Evolutionary conservation across 2,888 invertebrate genomes (phyloP).

Genomic region (Tuta absoluta): DNA sequence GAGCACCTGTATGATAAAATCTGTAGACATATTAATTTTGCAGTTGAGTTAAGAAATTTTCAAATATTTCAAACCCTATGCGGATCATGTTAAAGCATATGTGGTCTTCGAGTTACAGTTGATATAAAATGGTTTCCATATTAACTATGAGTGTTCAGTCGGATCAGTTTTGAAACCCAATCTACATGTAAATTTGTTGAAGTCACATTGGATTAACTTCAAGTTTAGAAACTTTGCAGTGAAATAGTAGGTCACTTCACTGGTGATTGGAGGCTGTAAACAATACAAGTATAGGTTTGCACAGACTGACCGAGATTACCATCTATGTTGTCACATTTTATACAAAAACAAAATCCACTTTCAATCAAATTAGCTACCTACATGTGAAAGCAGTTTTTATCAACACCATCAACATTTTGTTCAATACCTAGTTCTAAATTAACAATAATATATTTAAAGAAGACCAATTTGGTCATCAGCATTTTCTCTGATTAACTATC

Average conservation of each 20-base stretch:
- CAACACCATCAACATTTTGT: too few species aligned
- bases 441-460: not conserved
- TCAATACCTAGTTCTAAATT: not conserved
- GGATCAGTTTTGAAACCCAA: slow-evolving; percentile 71
- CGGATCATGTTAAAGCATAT: not conserved
- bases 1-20: not conserved
- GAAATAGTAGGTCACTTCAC: slow-evolving; percentile 23
- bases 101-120: not conserved
- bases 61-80: not conserved
- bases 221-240: slow-evolving; percentile 53
- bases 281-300: not conserved
- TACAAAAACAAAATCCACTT: too few species aligned
- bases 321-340: too few species aligned
- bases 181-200: slow-evolving; percentile 76
- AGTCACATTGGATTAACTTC: slow-evolving; percentile 71
- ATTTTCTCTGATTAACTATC: not conserved
- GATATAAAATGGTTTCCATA: slow-evolving; percentile 44
- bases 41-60: not conserved
- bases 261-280: not conserved
- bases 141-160: slow-evolving; percentile 67
- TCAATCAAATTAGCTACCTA: too few species aligned
- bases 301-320: too few species aligned
- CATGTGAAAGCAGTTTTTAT: too few species aligned
- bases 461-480: not conserved
- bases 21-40: not conserved